Percentiles rank a stretch among this genome's conserved stretches.
Evolutionary conservation across 2,888 invertebrate species (phyloP).

Genomic region (Campopleginae sp.): DNA sequence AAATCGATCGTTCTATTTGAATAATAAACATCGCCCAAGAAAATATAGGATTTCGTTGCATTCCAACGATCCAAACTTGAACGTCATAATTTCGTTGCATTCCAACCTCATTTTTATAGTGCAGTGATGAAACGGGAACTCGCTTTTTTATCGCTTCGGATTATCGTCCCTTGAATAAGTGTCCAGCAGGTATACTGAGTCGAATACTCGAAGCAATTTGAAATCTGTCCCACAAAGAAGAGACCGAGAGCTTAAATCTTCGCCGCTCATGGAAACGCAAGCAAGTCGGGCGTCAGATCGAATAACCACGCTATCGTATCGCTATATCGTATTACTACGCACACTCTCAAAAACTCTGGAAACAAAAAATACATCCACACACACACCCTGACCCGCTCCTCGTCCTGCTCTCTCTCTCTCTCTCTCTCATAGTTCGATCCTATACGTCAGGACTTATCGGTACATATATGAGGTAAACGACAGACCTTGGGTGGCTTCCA

Average conservation of each 20-base stretch:
- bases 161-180: not conserved
- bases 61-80: too few species aligned
- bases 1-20: too few species aligned
- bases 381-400: not conserved
- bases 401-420: not conserved
- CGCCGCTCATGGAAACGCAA: conserved; percentile 46
- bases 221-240: conserved; percentile 39
- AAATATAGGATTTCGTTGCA: too few species aligned
- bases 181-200: conserved; percentile 1
- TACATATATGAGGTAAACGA: conserved; percentile 63
- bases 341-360: not conserved
- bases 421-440: not conserved
- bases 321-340: conserved; percentile 11
- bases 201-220: conserved; percentile 38
- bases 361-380: not conserved
- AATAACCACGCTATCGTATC: conserved; percentile 56
- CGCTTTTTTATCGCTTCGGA: not conserved
- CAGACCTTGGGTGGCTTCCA: conserved; percentile 67
- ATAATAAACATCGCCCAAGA: too few species aligned
- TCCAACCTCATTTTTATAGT: too few species aligned
- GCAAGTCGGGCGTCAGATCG: conserved; percentile 52
- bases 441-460: conserved; percentile 59
- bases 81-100: too few species aligned
- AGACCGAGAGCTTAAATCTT: conserved; percentile 29
- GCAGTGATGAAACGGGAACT: not conserved